Conservation (phyloP, 2,113 vertebrate species). For the Lagopus muta region DNA sequence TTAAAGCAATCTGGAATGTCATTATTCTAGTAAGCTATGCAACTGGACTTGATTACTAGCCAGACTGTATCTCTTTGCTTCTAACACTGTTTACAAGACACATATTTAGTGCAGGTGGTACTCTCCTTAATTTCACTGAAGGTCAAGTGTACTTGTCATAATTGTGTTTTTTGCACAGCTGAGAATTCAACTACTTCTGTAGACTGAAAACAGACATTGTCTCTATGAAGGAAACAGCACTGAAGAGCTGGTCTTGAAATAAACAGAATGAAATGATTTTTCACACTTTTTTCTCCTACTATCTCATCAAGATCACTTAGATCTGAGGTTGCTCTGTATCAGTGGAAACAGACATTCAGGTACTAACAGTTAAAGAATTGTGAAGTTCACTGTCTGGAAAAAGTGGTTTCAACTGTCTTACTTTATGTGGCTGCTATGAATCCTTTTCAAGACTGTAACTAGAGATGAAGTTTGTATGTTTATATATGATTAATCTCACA, state of each 20-base stretch:
- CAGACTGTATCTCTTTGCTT: constrained; percentile 27
- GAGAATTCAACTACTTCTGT: constrained; percentile 45
- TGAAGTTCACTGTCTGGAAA: not conserved
- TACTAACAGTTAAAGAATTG: not conserved
- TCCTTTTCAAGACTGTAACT: not conserved
- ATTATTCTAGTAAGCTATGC: not conserved
- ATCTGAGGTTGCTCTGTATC: not conserved
- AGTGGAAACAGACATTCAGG: not conserved
- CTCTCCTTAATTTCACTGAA: constrained; percentile 52
- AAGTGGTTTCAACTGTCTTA: not conserved
- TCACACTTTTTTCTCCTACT: not conserved
- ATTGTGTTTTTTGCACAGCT: constrained; percentile 63
- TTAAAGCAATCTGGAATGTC: constrained; percentile 17
- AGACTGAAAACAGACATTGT: constrained; percentile 56
- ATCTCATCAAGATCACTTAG: not conserved
- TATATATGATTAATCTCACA: not conserved
- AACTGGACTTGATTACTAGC: constrained; percentile 43
- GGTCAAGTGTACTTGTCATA: constrained; percentile 68
- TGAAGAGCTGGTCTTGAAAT: not conserved
- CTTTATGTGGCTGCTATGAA: not conserved
- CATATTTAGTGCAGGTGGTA: constrained; percentile 61
- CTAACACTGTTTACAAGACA: constrained; percentile 42
- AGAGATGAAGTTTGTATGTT: not conserved
- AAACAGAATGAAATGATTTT: constrained; percentile 6
- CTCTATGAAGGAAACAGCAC: not conserved